Evolutionary conservation across 2,888 invertebrate genomes (phyloP).

Genomic region (Synergus itoensis): DNA sequence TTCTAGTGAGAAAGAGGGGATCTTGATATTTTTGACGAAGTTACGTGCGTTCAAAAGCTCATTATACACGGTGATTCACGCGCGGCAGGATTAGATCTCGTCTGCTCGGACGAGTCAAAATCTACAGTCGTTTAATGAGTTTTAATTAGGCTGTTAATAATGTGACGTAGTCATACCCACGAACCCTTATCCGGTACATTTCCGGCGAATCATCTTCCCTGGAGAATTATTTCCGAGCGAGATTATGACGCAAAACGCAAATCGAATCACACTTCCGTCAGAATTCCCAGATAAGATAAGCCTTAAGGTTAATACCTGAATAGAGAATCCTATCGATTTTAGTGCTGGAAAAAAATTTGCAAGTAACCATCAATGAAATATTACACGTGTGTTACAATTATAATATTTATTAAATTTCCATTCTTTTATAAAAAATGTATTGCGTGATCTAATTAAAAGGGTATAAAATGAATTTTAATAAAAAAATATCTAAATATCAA

Average conservation of each 20-base stretch:
- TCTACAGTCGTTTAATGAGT: constrained; percentile 59
- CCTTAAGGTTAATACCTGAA: not conserved
- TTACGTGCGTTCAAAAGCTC: constrained; percentile 13
- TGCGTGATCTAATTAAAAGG: not conserved
- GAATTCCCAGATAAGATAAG: constrained; percentile 58
- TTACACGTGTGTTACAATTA: not conserved
- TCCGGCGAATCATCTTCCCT: constrained; percentile 63
- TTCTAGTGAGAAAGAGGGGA: not conserved
- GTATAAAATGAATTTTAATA: too few relatives aligned
- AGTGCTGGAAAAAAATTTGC: not conserved
- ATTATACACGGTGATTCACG: constrained; percentile 15
- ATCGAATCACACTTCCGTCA: constrained; percentile 73
- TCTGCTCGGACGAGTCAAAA: not conserved
- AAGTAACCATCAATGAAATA: not conserved
- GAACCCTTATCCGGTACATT: constrained; percentile 62
- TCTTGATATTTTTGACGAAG: not conserved
- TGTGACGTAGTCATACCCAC: constrained; percentile 19
- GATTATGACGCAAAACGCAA: constrained; percentile 69
- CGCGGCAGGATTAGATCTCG: not conserved
- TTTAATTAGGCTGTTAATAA: constrained; percentile 62
- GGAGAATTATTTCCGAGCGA: not conserved
- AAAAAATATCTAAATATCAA: too few relatives aligned
- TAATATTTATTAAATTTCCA: not conserved
- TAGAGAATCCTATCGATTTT: not conserved
- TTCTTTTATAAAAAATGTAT: not conserved